Percentiles rank a stretch among this genome's conserved stretches.
Conservation (phyloP, 1,140 invertebrate species). For the Lepidotrigona ventralis region DNA sequence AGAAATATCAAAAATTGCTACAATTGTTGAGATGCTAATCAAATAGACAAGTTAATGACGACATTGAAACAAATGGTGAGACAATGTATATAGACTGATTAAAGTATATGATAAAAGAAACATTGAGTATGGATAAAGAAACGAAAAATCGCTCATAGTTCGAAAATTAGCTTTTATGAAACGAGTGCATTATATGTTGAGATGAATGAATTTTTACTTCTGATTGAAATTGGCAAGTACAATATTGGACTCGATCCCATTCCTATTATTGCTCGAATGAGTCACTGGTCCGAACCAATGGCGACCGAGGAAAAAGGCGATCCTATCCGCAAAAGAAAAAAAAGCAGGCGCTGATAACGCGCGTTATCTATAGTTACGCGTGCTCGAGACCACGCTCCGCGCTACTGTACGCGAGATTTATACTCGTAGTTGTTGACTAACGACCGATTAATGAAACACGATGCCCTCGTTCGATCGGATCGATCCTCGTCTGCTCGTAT, state of each 20-base stretch:
- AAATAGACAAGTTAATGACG: constrained; percentile 62
- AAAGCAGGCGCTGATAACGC: constrained; percentile 50
- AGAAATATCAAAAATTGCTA: constrained; percentile 81
- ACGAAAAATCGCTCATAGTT: constrained; percentile 76
- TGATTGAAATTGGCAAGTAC: too few species aligned
- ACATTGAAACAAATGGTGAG: constrained; percentile 67
- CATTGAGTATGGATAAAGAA: constrained; percentile 83
- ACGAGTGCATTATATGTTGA: too few species aligned
- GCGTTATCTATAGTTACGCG: constrained; percentile 53
- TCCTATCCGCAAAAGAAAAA: constrained; percentile 50
- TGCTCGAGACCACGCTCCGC: background rate
- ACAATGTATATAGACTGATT: constrained; percentile 76
- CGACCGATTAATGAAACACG: constrained; percentile 64
- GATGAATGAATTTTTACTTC: too few species aligned
- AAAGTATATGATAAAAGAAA: constrained; percentile 82
- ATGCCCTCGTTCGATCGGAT: constrained; percentile 55
- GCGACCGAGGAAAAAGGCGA: constrained; percentile 29
- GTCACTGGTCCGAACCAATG: constrained; percentile 50
- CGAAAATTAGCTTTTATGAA: too few species aligned
- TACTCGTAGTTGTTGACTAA: constrained; percentile 45
- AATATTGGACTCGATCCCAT: too few species aligned
- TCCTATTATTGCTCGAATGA: constrained; percentile 63
- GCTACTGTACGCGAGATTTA: constrained; percentile 47
- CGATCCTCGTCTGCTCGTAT: constrained; percentile 15
- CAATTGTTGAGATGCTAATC: constrained; percentile 72